Evolutionary conservation across 2,888 invertebrate genomes (phyloP), one percentile per base, ranked within the genome.

Genomic region (Cremastinae sp.): DNA sequence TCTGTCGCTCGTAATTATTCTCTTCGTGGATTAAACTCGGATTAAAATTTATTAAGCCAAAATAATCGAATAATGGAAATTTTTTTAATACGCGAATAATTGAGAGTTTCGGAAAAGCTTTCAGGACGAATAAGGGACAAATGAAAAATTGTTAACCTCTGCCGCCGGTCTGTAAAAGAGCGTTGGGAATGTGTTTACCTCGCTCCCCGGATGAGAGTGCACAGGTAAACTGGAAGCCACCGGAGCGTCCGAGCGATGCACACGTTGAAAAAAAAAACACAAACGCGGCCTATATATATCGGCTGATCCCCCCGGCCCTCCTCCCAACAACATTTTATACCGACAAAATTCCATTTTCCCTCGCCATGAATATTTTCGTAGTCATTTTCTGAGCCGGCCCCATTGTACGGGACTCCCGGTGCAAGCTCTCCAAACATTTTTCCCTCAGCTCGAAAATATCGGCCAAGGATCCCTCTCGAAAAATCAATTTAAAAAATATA

Each of bases 301-400:
- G 71, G 66, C 71, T 75, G 62, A 75, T 71, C 71, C 62, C 66
- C 75, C 49, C 68, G 28, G 2, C 28, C 5, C 28, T 28, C 28
- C 2, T 28, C 28, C 28, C 28, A 28, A 2, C 58, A 54, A 51
- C 56, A 56, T 62, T 22, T 28, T 47, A n/a, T n/a, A 38, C 47
- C 65, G 41, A 56, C 66, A 38, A 66, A 68, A 72, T 62, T 75
- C 66, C 71, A 66, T 75, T 66, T 71, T 41, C 65, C 38, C 58
- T 47, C 34, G 61, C 66, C 28, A 75, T 69, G 71, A 66, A 75
- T 75, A 75, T 71, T 75, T 75, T 75, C 68, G 62, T 58, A 72
- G 66, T 62, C 71, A 75, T 72, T 70, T 59, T 70, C 69, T 28
- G 28, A 43, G 18, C 18, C 43, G 51, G 12, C 22, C n/a, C 38